These are phyloP conservation scores for Nycteola revayana DNA, from an alignment of 2,888 invertebrate species.

Conservation along the genomic window DNA sequence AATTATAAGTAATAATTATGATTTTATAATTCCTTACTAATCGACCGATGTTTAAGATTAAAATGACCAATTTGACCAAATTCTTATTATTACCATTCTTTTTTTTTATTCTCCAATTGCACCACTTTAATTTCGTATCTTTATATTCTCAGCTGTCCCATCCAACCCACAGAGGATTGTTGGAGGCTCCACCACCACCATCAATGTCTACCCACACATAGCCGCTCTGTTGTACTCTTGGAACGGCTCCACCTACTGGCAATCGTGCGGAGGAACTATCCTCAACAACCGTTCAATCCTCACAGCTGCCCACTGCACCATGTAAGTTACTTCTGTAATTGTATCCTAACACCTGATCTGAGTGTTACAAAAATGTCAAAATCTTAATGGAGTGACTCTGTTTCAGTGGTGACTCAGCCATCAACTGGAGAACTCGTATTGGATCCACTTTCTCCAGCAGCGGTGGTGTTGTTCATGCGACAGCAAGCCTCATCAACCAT, in stretches of 20 bases:
- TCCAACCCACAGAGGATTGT: constrained; percentile 33
- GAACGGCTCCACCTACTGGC: constrained; percentile 2
- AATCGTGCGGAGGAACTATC: constrained; percentile 14
- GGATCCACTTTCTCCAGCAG: constrained; percentile 39
- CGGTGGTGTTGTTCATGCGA: constrained; percentile 18
- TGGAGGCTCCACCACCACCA: constrained; percentile 38
- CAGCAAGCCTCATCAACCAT: background rate
- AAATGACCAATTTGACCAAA: too few species aligned
- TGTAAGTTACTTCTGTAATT: constrained; percentile 2
- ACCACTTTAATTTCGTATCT: too few species aligned
- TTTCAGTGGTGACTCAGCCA: constrained; percentile 14
- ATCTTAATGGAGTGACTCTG: background rate
- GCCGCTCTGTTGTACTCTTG: constrained; percentile 14
- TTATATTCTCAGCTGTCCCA: constrained; percentile 17
- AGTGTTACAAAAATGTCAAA: background rate
- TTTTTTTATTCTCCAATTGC: too few species aligned
- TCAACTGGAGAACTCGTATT: constrained; percentile 34
- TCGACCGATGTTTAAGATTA: background rate
- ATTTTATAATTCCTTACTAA: too few species aligned
- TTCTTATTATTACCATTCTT: too few species aligned
- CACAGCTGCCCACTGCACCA: constrained; percentile 17
- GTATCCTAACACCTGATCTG: background rate
- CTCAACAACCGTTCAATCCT: constrained; percentile 15
- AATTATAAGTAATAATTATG: background rate
- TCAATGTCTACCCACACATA: constrained; percentile 21